Base-by-base conservation (phyloP, 2,888 invertebrate species). In the Ophioninae sp. region DNA sequence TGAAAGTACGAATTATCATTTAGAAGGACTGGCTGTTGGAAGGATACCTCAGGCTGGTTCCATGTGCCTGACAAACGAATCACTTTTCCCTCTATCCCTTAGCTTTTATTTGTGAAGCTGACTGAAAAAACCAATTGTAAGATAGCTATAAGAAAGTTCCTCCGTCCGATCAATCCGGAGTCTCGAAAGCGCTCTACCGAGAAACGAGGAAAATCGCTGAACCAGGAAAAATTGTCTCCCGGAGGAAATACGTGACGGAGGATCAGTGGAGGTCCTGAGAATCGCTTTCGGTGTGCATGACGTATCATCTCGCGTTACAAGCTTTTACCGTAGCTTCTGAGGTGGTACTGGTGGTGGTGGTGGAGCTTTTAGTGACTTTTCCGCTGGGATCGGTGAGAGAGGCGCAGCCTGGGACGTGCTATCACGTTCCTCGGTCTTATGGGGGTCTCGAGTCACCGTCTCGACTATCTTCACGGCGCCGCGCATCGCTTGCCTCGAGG, bases 401-500 rank as follows among this genome's bases (percentile, higher is more conserved):
- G 77, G 56, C 74, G 75, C 82, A 62, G 79, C 23, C 57, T 56
- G 69, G 64, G 73, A 82, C 84, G 82, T 81, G 86, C 83, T 90
- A 89, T 90, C 89, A 86, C 87, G 88, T 88, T 85, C 85, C 81
- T 85, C 86, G 86, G 87, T 87, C 87, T 90, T 88, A 87, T 82
- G 85, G 87, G 88, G 88, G 89, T 90, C 89, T 87, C 87, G 68
- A 79, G 78, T 81, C 81, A 68, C 74, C 75, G 81, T 39, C 78
- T 70, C 78, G 81, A 81, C 81, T 79, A 84, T 79, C 79, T 85
- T 85, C 87, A 72, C 85, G 87, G 87, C 88, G 89, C 89, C 87
- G 88, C 89, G 90, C 90, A 90, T 90, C 90, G 88, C 86, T 90
- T 89, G 87, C 88, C 89, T 81, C 87, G 83, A 86, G 90, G 90